A percentile compares a stretch with the other conserved stretches of the same genome.
These are phyloP conservation scores for Xanthorhoe designata DNA, from an alignment of 2,888 invertebrate species.

Conservation along the genomic window DNA sequence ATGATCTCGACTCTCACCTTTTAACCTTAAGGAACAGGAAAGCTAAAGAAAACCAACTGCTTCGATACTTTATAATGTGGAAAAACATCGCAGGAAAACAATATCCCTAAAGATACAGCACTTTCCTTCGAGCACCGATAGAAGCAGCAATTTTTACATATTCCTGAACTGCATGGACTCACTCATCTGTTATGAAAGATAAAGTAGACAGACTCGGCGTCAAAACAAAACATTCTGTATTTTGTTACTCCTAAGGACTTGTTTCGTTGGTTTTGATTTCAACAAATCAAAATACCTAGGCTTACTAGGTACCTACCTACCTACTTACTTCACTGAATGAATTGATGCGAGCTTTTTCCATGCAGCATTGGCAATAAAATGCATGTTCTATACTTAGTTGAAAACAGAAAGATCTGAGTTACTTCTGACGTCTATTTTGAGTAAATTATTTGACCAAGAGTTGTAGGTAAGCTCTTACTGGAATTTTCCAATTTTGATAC, in stretches of 20 bases:
- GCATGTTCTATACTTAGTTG: no score
- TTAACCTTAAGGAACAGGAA: slow-evolving; percentile 17
- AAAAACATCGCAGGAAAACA: slow-evolving; percentile 54
- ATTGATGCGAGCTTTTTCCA: neutral
- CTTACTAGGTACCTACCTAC: no score
- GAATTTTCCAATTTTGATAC: neutral
- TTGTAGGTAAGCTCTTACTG: no score
- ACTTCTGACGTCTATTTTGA: no score
- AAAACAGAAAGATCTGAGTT: no score
- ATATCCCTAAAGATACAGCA: slow-evolving; percentile 52
- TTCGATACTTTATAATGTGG: slow-evolving; percentile 53
- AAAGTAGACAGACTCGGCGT: slow-evolving; percentile 51
- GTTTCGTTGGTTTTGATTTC: slow-evolving; percentile 2
- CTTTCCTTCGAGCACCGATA: slow-evolving; percentile 49
- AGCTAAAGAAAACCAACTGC: slow-evolving; percentile 29
- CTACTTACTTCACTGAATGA: neutral
- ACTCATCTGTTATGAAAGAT: slow-evolving; percentile 76
- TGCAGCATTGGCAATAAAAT: no score
- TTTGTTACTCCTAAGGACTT: neutral
- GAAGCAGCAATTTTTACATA: slow-evolving; percentile 57
- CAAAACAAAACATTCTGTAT: slow-evolving; percentile 45
- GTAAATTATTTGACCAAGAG: no score
- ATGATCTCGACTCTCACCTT: neutral
- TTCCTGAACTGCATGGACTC: slow-evolving; percentile 63
- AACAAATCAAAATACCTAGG: neutral